Percentiles rank a stretch among this genome's conserved stretches.
Conservation (phyloP, 2,113 vertebrate species). For the Vulpes vulpes region DNA sequence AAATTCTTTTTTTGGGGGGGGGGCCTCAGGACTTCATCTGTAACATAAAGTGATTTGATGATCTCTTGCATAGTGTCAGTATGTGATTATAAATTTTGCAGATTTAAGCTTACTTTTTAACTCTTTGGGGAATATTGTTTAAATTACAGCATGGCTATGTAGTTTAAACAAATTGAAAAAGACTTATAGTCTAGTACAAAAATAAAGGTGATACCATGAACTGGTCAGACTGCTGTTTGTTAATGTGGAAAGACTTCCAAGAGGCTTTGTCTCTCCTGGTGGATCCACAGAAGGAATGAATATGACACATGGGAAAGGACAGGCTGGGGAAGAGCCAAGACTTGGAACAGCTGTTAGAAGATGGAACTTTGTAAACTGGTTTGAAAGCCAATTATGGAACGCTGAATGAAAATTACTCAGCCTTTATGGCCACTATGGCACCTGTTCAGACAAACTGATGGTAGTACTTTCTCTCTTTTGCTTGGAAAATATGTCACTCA, state of each 20-base stretch:
- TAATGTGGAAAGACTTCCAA: slow-evolving; percentile 16
- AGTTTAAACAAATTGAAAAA: slow-evolving; percentile 79
- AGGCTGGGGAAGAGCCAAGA: slow-evolving; percentile 79
- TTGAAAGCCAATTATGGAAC: slow-evolving; percentile 88
- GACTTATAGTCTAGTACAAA: slow-evolving; percentile 83
- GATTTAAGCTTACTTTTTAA: not conserved
- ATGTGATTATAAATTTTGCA: not conserved
- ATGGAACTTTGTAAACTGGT: slow-evolving; percentile 89
- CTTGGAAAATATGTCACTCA: not conserved
- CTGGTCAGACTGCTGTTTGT: slow-evolving; percentile 84
- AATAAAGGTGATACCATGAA: slow-evolving; percentile 86
- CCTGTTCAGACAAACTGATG: slow-evolving; percentile 83
- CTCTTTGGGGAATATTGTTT: slow-evolving; percentile 81
- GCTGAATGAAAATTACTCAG: slow-evolving; percentile 89
- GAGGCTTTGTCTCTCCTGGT: slow-evolving; percentile 65
- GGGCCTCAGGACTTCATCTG: not conserved
- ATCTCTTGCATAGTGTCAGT: not conserved
- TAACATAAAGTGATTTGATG: not conserved
- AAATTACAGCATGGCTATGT: slow-evolving; percentile 86
- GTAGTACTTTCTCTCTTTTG: not conserved
- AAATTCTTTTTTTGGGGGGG: not conserved
- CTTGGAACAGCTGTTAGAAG: slow-evolving; percentile 89
- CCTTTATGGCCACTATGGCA: slow-evolving; percentile 64
- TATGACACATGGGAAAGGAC: not conserved
- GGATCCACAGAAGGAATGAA: slow-evolving; percentile 58